Conservation (phyloP, 2,888 invertebrate species). For the Caenorhabditis sulstoni region DNA sequence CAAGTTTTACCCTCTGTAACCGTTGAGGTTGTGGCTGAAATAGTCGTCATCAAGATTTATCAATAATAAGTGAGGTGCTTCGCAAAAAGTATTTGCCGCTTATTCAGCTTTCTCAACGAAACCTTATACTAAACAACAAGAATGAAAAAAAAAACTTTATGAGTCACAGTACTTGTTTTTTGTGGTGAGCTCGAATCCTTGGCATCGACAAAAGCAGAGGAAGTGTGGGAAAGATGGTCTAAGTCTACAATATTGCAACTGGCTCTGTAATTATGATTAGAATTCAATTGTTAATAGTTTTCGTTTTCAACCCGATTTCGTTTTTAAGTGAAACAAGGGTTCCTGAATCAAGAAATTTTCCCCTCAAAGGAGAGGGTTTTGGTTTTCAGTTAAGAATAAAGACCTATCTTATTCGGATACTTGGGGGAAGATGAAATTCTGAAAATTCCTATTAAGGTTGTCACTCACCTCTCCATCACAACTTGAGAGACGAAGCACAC, state of each 20-base stretch:
- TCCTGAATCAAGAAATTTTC: background rate
- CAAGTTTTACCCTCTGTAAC: slow-evolving; percentile 56
- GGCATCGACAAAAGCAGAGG: too few relatives aligned
- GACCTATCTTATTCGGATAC: too few relatives aligned
- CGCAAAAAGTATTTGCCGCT: slow-evolving; percentile 6
- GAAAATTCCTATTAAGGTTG: slow-evolving; percentile 9
- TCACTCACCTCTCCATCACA: slow-evolving; percentile 47
- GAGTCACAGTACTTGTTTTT: background rate
- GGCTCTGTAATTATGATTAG: background rate
- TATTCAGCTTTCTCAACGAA: slow-evolving; percentile 13
- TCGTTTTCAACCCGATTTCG: background rate
- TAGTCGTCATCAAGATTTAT: slow-evolving; percentile 21
- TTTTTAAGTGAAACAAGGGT: background rate
- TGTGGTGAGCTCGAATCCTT: too few relatives aligned
- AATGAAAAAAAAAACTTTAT: background rate
- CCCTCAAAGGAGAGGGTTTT: too few relatives aligned
- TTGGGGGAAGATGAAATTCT: too few relatives aligned
- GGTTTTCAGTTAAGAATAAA: too few relatives aligned
- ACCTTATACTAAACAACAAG: slow-evolving; percentile 17
- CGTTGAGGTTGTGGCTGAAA: slow-evolving; percentile 25
- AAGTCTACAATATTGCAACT: slow-evolving; percentile 28
- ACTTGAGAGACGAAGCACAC: slow-evolving; percentile 25
- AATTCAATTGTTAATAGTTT: background rate
- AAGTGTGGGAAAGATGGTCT: slow-evolving; percentile 11
- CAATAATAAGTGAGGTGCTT: slow-evolving; percentile 27